phyloP scores from a whole-genome alignment of 2,113 vertebrate species.

The Crotalus tigris region DNA sequence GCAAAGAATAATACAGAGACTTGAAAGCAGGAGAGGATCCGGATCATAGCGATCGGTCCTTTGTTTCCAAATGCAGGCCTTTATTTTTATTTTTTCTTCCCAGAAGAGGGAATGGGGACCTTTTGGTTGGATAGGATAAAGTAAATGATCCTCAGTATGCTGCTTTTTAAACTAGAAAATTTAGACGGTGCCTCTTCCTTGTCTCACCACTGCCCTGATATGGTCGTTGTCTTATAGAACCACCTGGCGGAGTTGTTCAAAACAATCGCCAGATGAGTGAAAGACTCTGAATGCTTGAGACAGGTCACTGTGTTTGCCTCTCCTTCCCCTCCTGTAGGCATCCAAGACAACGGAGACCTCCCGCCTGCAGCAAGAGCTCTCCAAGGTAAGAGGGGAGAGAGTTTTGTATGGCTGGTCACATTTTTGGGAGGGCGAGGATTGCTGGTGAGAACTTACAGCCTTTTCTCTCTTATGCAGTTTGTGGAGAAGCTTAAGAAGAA shows the following conservation, averaged over 20 bases:
- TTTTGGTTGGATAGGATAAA: not conserved
- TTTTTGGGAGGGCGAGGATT: not conserved
- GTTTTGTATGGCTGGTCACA: not conserved
- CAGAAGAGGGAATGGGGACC: not conserved
- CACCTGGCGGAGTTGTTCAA: constrained; percentile 44
- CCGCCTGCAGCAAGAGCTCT: constrained; percentile 24
- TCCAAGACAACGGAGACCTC: constrained; percentile 7
- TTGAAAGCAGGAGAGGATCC: not conserved
- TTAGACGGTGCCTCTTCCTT: not conserved
- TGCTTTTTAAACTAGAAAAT: not conserved
- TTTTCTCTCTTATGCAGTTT: constrained; percentile 33
- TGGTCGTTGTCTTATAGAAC: not conserved
- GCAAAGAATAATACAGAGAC: not conserved
- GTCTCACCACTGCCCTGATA: not conserved
- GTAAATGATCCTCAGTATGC: not conserved
- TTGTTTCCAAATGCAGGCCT: not conserved
- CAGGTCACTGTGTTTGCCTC: not conserved
- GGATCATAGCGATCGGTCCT: not conserved
- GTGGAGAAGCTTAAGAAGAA: constrained; percentile 87
- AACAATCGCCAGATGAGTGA: not conserved
- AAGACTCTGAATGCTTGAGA: not conserved
- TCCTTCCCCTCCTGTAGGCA: not conserved
- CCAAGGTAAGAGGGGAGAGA: constrained; percentile 10
- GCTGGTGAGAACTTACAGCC: not conserved
- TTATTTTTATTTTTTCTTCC: not conserved